phyloP scores from a whole-genome alignment of 2,797 vertebrate genomes.

The Steatocranus sp. region DNA sequence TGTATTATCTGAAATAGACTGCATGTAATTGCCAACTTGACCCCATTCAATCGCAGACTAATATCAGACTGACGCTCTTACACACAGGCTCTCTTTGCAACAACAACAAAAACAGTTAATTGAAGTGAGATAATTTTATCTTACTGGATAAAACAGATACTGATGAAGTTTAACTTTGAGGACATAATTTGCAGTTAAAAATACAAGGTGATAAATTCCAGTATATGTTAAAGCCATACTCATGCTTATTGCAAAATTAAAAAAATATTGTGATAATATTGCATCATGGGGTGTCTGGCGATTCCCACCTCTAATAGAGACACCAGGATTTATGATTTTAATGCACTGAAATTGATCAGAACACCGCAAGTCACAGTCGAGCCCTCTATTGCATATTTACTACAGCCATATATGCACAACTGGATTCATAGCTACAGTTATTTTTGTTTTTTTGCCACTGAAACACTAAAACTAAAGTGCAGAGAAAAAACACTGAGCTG shows the following conservation, averaged over 20 bases:
- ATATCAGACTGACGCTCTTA: neutral
- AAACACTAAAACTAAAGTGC: neutral
- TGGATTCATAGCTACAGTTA: rapidly evolving
- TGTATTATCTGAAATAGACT: neutral
- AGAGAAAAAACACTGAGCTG: neutral
- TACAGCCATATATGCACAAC: neutral
- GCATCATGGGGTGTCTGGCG: neutral
- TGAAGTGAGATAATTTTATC: neutral
- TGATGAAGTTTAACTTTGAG: neutral
- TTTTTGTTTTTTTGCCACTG: neutral
- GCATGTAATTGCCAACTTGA: neutral
- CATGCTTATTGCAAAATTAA: neutral
- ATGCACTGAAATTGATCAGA: neutral
- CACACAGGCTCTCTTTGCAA: neutral
- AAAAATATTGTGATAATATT: neutral
- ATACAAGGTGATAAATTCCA: neutral
- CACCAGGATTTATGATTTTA: slow-evolving; percentile 4
- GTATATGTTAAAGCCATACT: neutral
- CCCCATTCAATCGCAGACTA: rapidly evolving
- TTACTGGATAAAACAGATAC: neutral
- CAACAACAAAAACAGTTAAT: neutral
- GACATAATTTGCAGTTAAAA: neutral
- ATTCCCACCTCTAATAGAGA: neutral
- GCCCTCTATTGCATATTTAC: slow-evolving; percentile 22
- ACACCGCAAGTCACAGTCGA: neutral